Evolutionary conservation across 2,888 invertebrate genomes (phyloP).

Genomic region (Anaspis maculata): DNA sequence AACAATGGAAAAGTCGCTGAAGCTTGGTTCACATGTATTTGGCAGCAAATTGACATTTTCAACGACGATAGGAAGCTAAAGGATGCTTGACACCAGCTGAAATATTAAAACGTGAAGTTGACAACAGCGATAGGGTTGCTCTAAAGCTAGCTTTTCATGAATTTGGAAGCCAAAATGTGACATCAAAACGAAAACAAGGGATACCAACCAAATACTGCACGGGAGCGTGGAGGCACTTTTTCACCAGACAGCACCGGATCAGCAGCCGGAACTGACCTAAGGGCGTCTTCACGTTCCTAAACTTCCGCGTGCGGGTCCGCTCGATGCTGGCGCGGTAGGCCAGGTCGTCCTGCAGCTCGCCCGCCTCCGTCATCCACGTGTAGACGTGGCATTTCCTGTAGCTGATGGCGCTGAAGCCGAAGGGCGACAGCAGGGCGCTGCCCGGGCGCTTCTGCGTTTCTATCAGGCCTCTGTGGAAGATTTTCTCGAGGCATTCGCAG

Average conservation of each 20-base stretch:
- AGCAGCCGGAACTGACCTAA: constrained; percentile 43
- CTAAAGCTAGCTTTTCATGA: too few relatives aligned
- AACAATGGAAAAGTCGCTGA: too few relatives aligned
- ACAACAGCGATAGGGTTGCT: too few relatives aligned
- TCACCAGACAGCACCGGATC: constrained; percentile 44
- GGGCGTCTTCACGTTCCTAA: too few relatives aligned
- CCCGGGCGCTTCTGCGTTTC: constrained; percentile 36
- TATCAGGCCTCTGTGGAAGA: constrained; percentile 50
- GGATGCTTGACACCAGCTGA: neutral
- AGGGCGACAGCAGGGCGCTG: too few relatives aligned
- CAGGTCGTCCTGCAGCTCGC: constrained; percentile 37
- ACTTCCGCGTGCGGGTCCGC: too few relatives aligned
- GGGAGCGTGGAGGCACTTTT: constrained; percentile 48
- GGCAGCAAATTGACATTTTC: neutral
- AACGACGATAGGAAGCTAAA: neutral
- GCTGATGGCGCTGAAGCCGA: constrained; percentile 37
- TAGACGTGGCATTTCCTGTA: constrained; percentile 44
- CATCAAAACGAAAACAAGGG: too few relatives aligned
- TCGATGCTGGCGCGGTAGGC: constrained; percentile 12
- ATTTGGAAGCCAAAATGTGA: too few relatives aligned
- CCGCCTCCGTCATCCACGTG: constrained; percentile 50
- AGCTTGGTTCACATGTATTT: too few relatives aligned
- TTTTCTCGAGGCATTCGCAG: constrained; percentile 31
- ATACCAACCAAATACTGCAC: constrained; percentile 44
- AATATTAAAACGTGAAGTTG: neutral